Base-by-base conservation (phyloP, 2,888 invertebrate species). In the Sarcophaga rosellei region DNA sequence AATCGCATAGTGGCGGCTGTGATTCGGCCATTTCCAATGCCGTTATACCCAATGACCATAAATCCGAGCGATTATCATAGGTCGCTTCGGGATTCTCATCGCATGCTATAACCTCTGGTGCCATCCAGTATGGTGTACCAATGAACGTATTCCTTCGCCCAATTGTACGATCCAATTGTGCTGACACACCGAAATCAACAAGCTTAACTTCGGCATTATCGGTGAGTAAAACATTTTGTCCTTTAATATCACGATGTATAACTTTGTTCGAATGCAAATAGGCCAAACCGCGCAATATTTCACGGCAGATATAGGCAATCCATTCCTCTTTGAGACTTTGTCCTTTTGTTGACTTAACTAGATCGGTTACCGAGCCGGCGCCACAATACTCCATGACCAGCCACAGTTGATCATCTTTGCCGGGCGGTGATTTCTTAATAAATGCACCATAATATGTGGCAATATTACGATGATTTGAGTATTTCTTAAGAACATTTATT, bases 301-400 rank as follows among this genome's bases (percentile, higher is more conserved):
- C 97, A 93, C 99, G 95, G 93, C 99, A 99, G 90, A 99, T 98
- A 93, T 99, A 99, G 81, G 99, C 99, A 93, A 99, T 99, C 99
- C 99, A 99, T 94, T 99, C 99, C 94, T 99, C 99, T 94, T 99
- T 99, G 90, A 99, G 95, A 88, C 97, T 97, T 93, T 98, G 98
- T 77, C 99, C 99, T 94, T 99, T 99, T 88, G 99, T 99, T 88
- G 99, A 99, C 94, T 99, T 99, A 78, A 99, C 99, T 92, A 99
- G 95, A 94, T 99, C 99, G 88, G 99, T 99, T 84, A 99, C 98
- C 81, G 99, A 99, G 94, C 96, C 99, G 93, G 99, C 99, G 90
- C 99, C 99, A 94, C 99, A 99, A 93, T 99, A 99, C 94, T 99
- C 99, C 99, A 99, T 99, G 85, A 99, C 99, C 93, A 99, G 95